These are phyloP conservation scores for Paramisgurnus dabryanus DNA, from an alignment of 2,113 vertebrate species.

Conservation along the genomic window DNA sequence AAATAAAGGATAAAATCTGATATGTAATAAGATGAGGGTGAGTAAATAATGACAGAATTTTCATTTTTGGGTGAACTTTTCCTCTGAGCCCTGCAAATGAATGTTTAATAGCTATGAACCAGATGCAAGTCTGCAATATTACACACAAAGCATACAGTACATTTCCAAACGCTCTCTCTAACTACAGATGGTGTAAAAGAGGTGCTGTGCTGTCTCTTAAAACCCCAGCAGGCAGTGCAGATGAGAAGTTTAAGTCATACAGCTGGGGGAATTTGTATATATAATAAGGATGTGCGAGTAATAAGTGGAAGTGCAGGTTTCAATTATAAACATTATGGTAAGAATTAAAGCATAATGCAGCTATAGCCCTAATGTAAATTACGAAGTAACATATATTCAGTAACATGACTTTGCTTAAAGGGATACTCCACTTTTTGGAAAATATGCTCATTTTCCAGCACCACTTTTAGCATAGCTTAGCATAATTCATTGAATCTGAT, in stretches of 20 bases:
- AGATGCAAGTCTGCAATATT: conserved; percentile 24
- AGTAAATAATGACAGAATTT: no score
- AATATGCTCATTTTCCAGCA: no score
- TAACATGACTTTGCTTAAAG: neutral
- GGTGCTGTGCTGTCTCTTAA: neutral
- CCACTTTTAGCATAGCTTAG: no score
- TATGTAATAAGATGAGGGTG: no score
- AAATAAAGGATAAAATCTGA: no score
- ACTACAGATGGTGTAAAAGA: conserved; percentile 9
- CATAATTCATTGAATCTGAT: no score
- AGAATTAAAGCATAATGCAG: neutral
- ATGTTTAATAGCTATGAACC: conserved; percentile 27
- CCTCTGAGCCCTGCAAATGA: conserved; percentile 1
- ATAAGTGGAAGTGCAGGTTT: neutral
- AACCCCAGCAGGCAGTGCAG: neutral
- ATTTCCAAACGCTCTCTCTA: conserved; percentile 12
- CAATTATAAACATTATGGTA: neutral
- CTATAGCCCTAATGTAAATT: neutral
- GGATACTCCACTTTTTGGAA: neutral
- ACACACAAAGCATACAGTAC: neutral
- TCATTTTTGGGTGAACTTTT: no score
- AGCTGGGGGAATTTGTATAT: neutral
- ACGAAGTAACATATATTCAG: neutral
- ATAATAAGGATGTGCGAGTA: conserved; percentile 2
- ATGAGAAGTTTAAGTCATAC: conserved; percentile 25